These are phyloP conservation scores for Homalodisca vitripennis DNA, from an alignment of 1,140 invertebrate genomes.

Conservation along the genomic window DNA sequence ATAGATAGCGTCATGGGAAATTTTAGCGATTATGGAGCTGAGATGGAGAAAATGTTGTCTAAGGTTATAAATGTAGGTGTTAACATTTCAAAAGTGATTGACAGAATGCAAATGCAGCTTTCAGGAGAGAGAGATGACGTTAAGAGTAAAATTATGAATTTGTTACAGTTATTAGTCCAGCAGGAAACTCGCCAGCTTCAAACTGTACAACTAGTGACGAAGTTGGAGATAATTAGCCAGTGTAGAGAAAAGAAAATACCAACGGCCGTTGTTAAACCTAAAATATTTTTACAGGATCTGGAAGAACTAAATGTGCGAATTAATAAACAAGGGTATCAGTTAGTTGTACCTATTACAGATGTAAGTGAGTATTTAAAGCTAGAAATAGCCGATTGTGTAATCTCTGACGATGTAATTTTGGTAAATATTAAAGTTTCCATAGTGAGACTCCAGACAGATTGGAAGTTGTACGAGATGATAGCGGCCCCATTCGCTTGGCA, in stretches of 20 bases:
- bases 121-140: neutral
- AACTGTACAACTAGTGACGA: neutral
- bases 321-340: neutral
- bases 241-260: slow-evolving; percentile 10
- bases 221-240: neutral
- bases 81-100: neutral
- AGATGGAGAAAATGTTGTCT: neutral
- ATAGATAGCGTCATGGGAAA: neutral
- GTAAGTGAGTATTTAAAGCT: neutral
- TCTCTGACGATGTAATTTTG: neutral
- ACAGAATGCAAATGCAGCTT: neutral
- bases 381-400: slow-evolving; percentile 6
- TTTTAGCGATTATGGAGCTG: neutral
- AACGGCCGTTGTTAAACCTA: neutral
- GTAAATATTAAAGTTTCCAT: neutral
- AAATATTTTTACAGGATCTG: neutral
- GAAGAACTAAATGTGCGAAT: neutral
- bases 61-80: neutral
- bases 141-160: neutral
- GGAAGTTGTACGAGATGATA: neutral
- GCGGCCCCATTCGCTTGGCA: neutral
- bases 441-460: neutral
- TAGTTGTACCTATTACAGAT: neutral
- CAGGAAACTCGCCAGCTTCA: neutral
- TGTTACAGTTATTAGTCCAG: slow-evolving; percentile 3